phyloP scores from a whole-genome alignment of 2,797 vertebrate genomes.

The Aldrovandia affinis region DNA sequence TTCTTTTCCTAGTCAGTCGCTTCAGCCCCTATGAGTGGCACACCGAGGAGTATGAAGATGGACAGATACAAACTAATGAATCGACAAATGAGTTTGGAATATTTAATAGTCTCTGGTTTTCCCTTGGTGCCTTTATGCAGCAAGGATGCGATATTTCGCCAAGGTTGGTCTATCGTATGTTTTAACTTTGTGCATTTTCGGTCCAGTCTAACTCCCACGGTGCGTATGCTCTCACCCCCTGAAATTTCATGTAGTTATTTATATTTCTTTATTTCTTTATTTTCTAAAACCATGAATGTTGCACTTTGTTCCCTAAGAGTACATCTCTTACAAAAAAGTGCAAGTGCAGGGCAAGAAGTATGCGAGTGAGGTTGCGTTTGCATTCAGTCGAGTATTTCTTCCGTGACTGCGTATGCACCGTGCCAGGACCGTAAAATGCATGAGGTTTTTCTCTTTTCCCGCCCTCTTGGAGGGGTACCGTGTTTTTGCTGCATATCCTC shows the following conservation, averaged over 20 bases:
- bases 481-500: slow-evolving; percentile 88
- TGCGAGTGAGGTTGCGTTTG: slow-evolving; percentile 46
- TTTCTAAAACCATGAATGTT: not conserved
- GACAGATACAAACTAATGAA: slow-evolving; percentile 98
- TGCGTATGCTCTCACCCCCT: slow-evolving; percentile 66
- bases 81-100: slow-evolving; percentile 99
- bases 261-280: not conserved
- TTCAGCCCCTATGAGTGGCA: slow-evolving; percentile 99
- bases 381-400: slow-evolving; percentile 50
- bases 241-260: not conserved
- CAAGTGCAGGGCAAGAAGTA: slow-evolving; percentile 52
- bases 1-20: slow-evolving; percentile 99
- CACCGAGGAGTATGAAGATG: slow-evolving; percentile 98
- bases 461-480: slow-evolving; percentile 85
- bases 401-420: slow-evolving; percentile 74
- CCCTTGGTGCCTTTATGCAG: slow-evolving; percentile 85
- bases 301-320: slow-evolving; percentile 20
- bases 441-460: slow-evolving; percentile 75
- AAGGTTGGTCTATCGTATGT: slow-evolving; percentile 75
- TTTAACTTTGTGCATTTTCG: slow-evolving; percentile 82
- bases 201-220: slow-evolving; percentile 69
- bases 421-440: slow-evolving; percentile 80
- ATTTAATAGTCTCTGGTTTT: slow-evolving; percentile 99
- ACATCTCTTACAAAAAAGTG: slow-evolving; percentile 44
- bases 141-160: slow-evolving; percentile 87